Base-by-base conservation (phyloP, 2,888 invertebrate genomes). In the Gandaritis pyraliata region DNA sequence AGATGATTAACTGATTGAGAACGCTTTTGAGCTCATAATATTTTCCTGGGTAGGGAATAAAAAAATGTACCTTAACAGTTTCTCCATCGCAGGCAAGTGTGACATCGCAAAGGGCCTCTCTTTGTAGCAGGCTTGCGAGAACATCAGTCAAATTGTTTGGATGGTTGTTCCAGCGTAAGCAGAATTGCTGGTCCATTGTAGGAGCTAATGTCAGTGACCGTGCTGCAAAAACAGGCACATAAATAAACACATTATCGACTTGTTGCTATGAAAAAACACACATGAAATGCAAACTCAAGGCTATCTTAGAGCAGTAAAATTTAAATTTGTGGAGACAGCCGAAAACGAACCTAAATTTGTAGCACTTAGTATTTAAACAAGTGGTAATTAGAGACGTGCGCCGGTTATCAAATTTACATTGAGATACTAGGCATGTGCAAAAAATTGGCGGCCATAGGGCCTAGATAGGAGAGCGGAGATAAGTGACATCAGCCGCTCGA, bases 121-220 rank as follows among this genome's bases (percentile, higher is more conserved):
- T 94, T 88, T 97, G 96, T 81, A 97, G 93, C 83, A 97, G 94
- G 86, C 96, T 96, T 83, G 96, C 96, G 80, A 97, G 94, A 84
- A 97, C 97, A 93, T 97, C 97, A 85, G 97, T 97, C 91, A 97
- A 94, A 93, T 97, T 97, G 93, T 94, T 96, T 85, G 96, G 97
- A 94, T 97, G 97, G 94, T 97, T 97, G 94, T 97, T 97, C 97
- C 97, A 97, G 94, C 97, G 96, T 89, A 97, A 95, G 93, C 97
- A 97, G 93, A 97, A 97, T 94, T 97, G 97, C 92, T 95, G 96
- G 94, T 95, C 94, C 94, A 94, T 94, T 87, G 92, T 93, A 80
- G 91, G 89, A 87, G 91, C 88, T 88, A 90, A 83, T 90, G 93
- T 92, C 92, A 93, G 88, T 91, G 93, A 88, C 87, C 91, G 92